These are phyloP conservation scores for Abscondita cerata DNA, from an alignment of 2,888 invertebrate genomes.

Conservation along the genomic window DNA sequence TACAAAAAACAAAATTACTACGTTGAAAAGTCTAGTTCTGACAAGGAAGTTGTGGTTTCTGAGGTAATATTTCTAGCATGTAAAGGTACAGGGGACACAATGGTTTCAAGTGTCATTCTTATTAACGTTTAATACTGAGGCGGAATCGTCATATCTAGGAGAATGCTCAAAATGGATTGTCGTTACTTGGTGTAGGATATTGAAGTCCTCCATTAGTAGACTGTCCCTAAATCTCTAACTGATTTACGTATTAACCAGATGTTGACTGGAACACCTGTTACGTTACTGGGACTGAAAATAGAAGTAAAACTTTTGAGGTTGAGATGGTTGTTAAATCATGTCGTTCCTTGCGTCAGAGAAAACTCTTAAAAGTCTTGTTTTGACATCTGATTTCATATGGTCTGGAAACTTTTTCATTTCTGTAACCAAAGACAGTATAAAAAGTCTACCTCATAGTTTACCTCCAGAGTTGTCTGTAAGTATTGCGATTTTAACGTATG, in stretches of 20 bases:
- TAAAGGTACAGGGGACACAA: not conserved
- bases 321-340: too few relatives aligned
- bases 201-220: not conserved
- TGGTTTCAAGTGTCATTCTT: not conserved
- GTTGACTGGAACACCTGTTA: too few relatives aligned
- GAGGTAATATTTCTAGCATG: too few relatives aligned
- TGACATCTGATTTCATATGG: not conserved
- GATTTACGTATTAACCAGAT: not conserved
- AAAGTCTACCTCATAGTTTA: too few relatives aligned
- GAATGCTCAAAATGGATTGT: not conserved
- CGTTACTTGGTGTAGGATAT: not conserved
- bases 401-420: too few relatives aligned
- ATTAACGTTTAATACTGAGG: not conserved
- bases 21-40: not conserved
- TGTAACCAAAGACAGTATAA: too few relatives aligned
- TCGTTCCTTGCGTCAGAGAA: not conserved
- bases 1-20: not conserved
- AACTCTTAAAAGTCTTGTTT: not conserved
- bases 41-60: too few relatives aligned
- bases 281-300: not conserved
- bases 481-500: too few relatives aligned
- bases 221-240: too few relatives aligned
- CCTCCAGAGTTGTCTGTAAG: too few relatives aligned
- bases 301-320: not conserved
- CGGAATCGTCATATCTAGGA: not conserved